Evolutionary conservation across 1,140 invertebrate species (phyloP), one percentile per base, ranked within the genome.

Genomic region (Caenorhabditis brenneri): DNA sequence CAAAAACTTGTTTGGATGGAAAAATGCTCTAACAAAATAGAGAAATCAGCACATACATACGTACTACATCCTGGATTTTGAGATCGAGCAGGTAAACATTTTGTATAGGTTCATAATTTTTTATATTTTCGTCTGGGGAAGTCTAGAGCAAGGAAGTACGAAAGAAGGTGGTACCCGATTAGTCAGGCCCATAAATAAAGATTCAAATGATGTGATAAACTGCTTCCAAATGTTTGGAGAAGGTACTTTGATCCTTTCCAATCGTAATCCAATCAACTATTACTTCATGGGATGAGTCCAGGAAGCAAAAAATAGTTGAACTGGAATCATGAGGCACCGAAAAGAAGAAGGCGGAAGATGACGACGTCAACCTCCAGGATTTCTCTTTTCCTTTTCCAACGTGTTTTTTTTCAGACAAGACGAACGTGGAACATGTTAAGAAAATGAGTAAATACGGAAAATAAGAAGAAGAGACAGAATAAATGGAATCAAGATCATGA

Each of bases 361-460:
- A 16, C n/a, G 16, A 16, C 19, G 22, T 51, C n/a, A n/a, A n/a
- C n/a, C n/a, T n/a, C n/a, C n/a, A n/a, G n/a, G n/a, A n/a, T n/a
- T n/a, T n/a, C n/a, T n/a, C n/a, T n/a, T n/a, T n/a, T n/a, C n/a
- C n/a, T n/a, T n/a, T 51, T 51, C 22, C 53, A 58, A 16, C 22
- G 27, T 58, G 49, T 58, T 27, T 58, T 58, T 58, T 58, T 58
- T 19, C 24, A 58, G 53, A 29, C 53, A 16, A 29, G 5, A 16
- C 16, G 42, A 16, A 51, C 49, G 24, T 7, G 53, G 53, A 58
- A 29, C 27, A 29, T 29, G 53, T 36, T 36, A 33, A 1, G 29
- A 36, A 65, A 65, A 65, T 65, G 58, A 65, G 29, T 33, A 65
- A 55, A 55, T 51, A 51, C 19, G 49, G 49, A n/a, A 51, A 22